Conservation (phyloP, 2,113 vertebrate genomes). For the Grallaria varia region DNA sequence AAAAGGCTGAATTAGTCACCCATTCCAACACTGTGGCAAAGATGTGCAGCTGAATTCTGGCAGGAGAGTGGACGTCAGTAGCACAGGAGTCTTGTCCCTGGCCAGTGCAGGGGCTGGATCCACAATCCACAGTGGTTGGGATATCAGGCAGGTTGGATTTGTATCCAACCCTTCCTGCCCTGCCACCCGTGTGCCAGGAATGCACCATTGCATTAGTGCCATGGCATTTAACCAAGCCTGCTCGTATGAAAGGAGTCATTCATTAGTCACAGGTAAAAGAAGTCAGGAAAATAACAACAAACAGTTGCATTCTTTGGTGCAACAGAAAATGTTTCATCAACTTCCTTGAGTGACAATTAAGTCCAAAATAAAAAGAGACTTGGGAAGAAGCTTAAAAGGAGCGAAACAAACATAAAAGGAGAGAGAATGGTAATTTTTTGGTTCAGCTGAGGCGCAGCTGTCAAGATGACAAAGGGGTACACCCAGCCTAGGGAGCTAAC, state of each 20-base stretch:
- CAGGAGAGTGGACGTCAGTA: background rate
- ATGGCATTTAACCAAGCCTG: background rate
- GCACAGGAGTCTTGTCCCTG: too few species aligned
- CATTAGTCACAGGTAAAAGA: background rate
- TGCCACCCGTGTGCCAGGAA: background rate
- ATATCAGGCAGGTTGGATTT: background rate
- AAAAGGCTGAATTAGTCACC: background rate
- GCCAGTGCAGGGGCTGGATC: background rate
- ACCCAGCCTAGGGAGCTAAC: fast-evolving
- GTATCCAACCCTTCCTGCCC: background rate
- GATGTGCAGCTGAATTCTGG: background rate
- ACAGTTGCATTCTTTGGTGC: background rate
- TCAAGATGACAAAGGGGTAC: background rate
- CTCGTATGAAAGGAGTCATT: background rate
- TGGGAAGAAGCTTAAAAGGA: background rate
- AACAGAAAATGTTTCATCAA: background rate
- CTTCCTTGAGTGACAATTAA: background rate
- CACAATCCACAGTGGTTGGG: background rate
- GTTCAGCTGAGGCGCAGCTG: background rate
- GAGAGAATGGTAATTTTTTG: background rate
- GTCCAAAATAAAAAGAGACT: background rate
- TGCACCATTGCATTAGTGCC: background rate
- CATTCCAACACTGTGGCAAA: background rate
- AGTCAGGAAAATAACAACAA: background rate
- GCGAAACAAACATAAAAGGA: background rate